These are phyloP conservation scores for Lutra lutra DNA, from an alignment of 2,797 vertebrate species.

Conservation along the genomic window DNA sequence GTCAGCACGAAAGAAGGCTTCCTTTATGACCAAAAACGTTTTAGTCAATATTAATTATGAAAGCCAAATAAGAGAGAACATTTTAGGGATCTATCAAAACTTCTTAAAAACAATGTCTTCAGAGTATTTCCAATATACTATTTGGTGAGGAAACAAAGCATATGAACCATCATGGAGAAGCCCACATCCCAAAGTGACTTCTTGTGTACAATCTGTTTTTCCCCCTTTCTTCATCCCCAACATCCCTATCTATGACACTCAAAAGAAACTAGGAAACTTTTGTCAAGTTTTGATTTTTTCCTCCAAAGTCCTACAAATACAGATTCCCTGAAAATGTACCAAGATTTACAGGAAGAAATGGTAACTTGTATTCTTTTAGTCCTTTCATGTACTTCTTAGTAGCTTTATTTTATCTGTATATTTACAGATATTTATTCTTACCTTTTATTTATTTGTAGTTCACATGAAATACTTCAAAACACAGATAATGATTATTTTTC, in stretches of 20 bases:
- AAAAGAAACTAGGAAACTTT: neutral
- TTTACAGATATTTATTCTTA: neutral
- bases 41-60: neutral
- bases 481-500: neutral
- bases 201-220: neutral
- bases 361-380: neutral
- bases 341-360: neutral
- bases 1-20: neutral
- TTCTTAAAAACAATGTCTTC: neutral
- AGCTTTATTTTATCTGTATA: neutral
- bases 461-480: neutral
- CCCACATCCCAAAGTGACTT: neutral
- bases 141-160: neutral
- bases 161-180: neutral
- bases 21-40: neutral
- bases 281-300: neutral
- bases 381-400: neutral
- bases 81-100: neutral
- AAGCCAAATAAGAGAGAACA: neutral
- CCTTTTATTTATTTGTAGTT: neutral
- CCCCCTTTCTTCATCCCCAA: neutral
- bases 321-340: neutral
- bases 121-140: neutral
- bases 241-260: neutral
- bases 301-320: neutral